A percentile compares a stretch with the other conserved stretches of the same genome.
These are phyloP conservation scores for Cyprinodon variegatus DNA, from an alignment of 2,113 vertebrate genomes.

Conservation along the genomic window DNA sequence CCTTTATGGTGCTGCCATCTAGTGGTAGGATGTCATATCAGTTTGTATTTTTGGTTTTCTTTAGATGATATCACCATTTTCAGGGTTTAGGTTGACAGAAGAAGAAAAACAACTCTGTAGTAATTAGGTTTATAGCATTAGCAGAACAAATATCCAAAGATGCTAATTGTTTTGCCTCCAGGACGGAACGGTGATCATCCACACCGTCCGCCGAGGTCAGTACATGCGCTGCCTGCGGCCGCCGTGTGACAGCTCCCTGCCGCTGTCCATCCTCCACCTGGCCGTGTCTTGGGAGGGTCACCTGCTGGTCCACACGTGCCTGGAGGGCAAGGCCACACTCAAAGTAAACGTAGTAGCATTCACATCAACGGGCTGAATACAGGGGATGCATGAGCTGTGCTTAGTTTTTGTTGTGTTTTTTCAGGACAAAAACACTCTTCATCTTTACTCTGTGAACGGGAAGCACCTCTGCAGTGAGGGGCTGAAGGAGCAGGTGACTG, in stretches of 20 bases:
- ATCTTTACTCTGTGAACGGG: constrained; percentile 95
- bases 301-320: constrained; percentile 88
- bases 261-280: constrained; percentile 87
- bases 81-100: not conserved
- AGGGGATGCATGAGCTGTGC: no score
- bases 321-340: constrained; percentile 90
- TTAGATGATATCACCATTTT: not conserved
- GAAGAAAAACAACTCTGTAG: not conserved
- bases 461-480: constrained; percentile 87
- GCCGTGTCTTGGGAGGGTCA: constrained; percentile 95
- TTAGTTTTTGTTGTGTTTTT: not conserved
- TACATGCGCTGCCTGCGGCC: constrained; percentile 91
- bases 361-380: no score
- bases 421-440: constrained; percentile 93
- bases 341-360: constrained; percentile 80
- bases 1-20: not conserved
- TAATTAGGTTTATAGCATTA: not conserved
- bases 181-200: constrained; percentile 94
- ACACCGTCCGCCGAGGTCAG: constrained; percentile 89
- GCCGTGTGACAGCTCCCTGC: constrained; percentile 89
- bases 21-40: not conserved
- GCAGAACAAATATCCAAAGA: not conserved
- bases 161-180: constrained; percentile 39
- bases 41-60: not conserved
- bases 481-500: constrained; percentile 92